Base-by-base conservation (phyloP, 2,113 vertebrate genomes). In the Eudyptes chrysolophus region DNA sequence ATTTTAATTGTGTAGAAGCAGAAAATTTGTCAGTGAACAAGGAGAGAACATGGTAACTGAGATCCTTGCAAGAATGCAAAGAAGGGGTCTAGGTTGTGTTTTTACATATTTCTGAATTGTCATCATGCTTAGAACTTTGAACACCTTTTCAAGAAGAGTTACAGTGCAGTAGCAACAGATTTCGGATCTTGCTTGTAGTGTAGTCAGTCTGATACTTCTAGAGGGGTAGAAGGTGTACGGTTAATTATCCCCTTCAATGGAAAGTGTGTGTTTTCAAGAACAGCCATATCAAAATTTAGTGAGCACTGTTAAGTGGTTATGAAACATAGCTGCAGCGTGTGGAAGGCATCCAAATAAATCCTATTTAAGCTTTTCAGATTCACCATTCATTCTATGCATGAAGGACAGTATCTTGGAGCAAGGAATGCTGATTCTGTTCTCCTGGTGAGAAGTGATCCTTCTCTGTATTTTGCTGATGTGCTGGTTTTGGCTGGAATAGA, bases 291-390 rank as follows among this genome's bases (percentile, higher is more conserved):
- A 90, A 86, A 89, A 93, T 91, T 64, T 46, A 95, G 92, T 70
- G 90, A 94, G 79, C 22, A 9, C 77, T 90, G 64, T 74, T 74
- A 95, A 95, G 75, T 82, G 92, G 94, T 95, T 96, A 92, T 97
- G 96, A 97, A 97, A 94, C 96, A 79, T 21, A 89, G 60, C 89
- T 92, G 95, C 94, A 94, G 81, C 79, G 61, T 86, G 89, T 94
- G 93, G 95, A 97, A 94, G 60, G 88, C 96, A 97, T 97, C 93
- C 97, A 97, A 84, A 97, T 94, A 96, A 95, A 88, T 92, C 71
- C 93, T 74, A 57, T 94, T 95, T 97, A 75, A 74, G 90, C 81
- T 97, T 57, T 83, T 93, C 89, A 74, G 90, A 90, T 94, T 88
- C 94, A 86, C 85, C 61, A 77, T 65, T 94, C 48, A 42, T 16